Evolutionary conservation across 2,113 vertebrate genomes (phyloP), one percentile per base, ranked within the genome.

Genomic region (Corydoras maculifer): DNA sequence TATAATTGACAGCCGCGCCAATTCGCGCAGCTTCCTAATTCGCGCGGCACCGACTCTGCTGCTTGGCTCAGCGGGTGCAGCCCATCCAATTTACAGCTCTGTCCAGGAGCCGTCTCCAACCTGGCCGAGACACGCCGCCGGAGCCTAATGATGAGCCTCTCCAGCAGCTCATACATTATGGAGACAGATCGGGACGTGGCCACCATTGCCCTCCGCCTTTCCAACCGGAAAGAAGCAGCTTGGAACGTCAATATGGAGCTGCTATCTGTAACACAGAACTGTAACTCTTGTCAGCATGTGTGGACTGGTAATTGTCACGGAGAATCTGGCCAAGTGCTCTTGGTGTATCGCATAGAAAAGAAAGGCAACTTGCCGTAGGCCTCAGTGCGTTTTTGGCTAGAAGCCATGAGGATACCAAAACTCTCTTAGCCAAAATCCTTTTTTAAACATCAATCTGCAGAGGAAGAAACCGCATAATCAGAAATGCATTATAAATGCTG

Each of bases 81-180:
- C 70, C 74, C 77, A 76, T 79, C 77, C 77, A 79, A 79, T 79
- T 79, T 79, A 79, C 77, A 79, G 77, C 73, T 78, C 77, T 69
- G 73, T 78, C 77, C 77, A 78, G 74, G 77, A 69, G 74, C 77
- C 77, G 72, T 79, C 77, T 73, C 74, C 66, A 75, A 69, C 73
- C 77, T 69, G 65, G 71, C 61, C 69, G 65, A 73, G 75, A 62
- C 70, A 57, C 65, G 57, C 70, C 65, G 63, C 61, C 77, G 58
- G 65, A 72, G 66, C 63, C 77, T 78, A 76, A 79, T 79, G 70
- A 79, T 75, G 70, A 75, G 74, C 70, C 75, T 65, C 70, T 75
- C 77, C 77, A 73, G 70, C 74, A 76, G 69, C 70, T 79, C 77
- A 79, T 79, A 75, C 77, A 79, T 76, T 79, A 79, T 73, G 77